Percentiles rank a stretch among this genome's conserved stretches.
Conservation (phyloP, 2,113 vertebrate genomes). For the Campylorhamphus procurvoides region DNA sequence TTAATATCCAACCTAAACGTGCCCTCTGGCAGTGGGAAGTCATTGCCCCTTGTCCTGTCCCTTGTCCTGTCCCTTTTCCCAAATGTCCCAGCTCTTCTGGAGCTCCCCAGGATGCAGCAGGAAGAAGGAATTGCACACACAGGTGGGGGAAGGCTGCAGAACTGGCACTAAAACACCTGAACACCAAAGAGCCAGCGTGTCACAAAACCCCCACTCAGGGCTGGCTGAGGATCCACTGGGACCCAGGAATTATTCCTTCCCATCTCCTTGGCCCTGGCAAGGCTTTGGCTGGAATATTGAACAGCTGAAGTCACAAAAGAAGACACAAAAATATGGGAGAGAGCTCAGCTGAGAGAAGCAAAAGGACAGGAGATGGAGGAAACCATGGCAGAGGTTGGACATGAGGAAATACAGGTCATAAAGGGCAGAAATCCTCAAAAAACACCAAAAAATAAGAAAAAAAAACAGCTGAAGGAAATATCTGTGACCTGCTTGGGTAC, state of each 20-base stretch:
- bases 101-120: neutral
- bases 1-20: rapidly evolving
- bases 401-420: rapidly evolving
- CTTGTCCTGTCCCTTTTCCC: neutral
- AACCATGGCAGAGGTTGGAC: neutral
- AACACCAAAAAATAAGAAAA: neutral
- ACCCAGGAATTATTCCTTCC: neutral
- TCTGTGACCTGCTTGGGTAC: neutral
- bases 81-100: neutral
- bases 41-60: neutral
- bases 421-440: neutral
- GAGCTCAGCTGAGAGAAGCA: neutral
- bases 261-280: neutral
- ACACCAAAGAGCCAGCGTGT: rapidly evolving
- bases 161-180: neutral
- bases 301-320: neutral
- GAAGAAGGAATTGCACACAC: neutral
- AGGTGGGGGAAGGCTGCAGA: neutral
- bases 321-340: rapidly evolving
- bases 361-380: neutral
- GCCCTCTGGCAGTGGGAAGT: neutral
- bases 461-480: neutral
- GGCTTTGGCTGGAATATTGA: neutral
- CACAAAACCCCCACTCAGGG: neutral
- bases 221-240: neutral